Evolutionary conservation across 2,797 vertebrate genomes (phyloP).

Genomic region (Melanotaenia pygmaea): DNA sequence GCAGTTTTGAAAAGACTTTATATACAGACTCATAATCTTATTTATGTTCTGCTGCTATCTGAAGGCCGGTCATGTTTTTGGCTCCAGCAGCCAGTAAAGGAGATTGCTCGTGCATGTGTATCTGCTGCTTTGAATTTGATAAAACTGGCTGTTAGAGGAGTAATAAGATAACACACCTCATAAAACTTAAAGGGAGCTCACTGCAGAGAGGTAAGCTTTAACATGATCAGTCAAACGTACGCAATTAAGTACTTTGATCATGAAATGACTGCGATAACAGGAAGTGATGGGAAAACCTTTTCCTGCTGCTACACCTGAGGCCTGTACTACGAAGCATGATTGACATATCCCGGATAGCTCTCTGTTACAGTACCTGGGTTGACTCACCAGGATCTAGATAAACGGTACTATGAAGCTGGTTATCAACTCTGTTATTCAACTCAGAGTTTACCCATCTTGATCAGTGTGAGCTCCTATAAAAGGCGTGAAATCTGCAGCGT

Average conservation of each 20-base stretch:
- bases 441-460: too few relatives aligned
- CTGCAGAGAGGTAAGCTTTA: constrained; percentile 8
- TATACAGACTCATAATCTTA: constrained; percentile 11
- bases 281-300: not conserved
- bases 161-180: constrained; percentile 35
- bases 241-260: not conserved
- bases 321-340: too few relatives aligned
- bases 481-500: too few relatives aligned
- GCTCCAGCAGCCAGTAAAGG: constrained; percentile 31
- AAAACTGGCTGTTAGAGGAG: constrained; percentile 35
- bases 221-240: not conserved
- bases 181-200: constrained; percentile 12
- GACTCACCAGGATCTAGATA: too few relatives aligned
- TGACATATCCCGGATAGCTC: too few relatives aligned
- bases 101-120: constrained; percentile 20
- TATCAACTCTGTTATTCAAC: too few relatives aligned
- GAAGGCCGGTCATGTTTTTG: constrained; percentile 18
- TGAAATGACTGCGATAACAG: not conserved
- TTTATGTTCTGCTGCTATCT: constrained; percentile 3
- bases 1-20: not conserved
- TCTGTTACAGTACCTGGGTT: too few relatives aligned
- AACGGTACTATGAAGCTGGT: too few relatives aligned
- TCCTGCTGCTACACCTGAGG: too few relatives aligned
- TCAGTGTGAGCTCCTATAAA: too few relatives aligned
- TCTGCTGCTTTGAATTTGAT: constrained; percentile 49